Evolutionary conservation across 2,888 invertebrate species (phyloP).

Genomic region (Sminthurides aquaticus): DNA sequence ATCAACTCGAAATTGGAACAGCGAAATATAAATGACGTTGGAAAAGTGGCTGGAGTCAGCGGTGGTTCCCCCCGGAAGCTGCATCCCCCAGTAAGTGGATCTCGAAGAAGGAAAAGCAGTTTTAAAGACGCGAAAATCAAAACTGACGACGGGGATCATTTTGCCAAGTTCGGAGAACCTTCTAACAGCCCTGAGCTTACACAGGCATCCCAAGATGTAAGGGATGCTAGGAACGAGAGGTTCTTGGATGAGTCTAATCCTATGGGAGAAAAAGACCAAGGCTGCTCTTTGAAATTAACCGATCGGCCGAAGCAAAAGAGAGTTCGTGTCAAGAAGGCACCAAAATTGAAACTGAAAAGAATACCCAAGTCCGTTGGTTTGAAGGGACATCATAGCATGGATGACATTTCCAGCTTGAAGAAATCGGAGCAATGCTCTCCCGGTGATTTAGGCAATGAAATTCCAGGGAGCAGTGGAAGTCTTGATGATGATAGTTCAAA

Average conservation of each 20-base stretch:
- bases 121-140: constrained; percentile 21
- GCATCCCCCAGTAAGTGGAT: constrained; percentile 10
- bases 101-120: constrained; percentile 21
- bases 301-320: not conserved
- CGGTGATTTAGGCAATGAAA: no score
- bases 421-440: no score
- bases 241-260: not conserved
- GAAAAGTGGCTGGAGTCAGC: not conserved
- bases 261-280: not conserved
- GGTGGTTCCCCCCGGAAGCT: not conserved
- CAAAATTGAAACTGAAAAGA: not conserved
- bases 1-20: not conserved
- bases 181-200: constrained; percentile 8
- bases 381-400: no score
- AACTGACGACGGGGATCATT: constrained; percentile 16
- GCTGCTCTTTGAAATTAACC: not conserved
- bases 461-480: no score
- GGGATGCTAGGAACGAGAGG: not conserved
- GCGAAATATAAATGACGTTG: not conserved
- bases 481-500: no score
- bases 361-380: no score
- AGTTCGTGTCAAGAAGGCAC: not conserved
- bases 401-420: no score
- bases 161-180: constrained; percentile 12
- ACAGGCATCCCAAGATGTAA: not conserved